Evolutionary conservation across 1,140 invertebrate genomes (phyloP), one percentile per base, ranked within the genome.

Genomic region (Chironomus striatipennis): DNA sequence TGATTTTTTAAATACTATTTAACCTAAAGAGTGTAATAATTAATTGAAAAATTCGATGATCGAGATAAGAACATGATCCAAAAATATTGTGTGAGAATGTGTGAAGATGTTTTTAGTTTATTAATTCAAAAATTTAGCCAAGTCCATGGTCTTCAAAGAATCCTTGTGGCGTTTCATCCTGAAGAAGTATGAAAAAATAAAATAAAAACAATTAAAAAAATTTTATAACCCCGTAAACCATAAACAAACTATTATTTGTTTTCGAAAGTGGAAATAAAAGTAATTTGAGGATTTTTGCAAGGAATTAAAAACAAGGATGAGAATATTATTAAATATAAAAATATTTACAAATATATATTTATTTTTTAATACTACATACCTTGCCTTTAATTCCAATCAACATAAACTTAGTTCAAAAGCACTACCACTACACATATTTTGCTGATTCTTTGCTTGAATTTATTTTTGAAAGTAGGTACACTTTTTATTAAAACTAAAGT

Each of bases 131-230:
- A 0, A 20, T 70, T 78, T 95, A 98, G 80, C 97, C 97, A 77
- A 98, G 89, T 76, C 97, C 96, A 83, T 98, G 95, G 86, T 98
- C 97, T 83, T 98, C 97, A 84, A 98, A 98, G 85, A 98, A 97
- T 80, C 96, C 96, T 86, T 98, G 96, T 73, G 95, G 96, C 65
- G 96, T 98, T 87, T 98, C 96, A 85, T 98, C 97, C 96, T 98
- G 87, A 81, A 93, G 94, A 84, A 87, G 85, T n/a, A n/a, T n/a
- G n/a, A n/a, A n/a, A n/a, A n/a, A 86, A 84, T 80, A 80, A 77
- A 81, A 82, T 78, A 73, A 76, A 79, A 73, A 73, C 21, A 73
- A n/a, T n/a, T n/a, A n/a, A n/a, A n/a, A n/a, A n/a, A n/a, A n/a
- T n/a, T n/a, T n/a, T n/a, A n/a, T n/a, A n/a, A n/a, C n/a, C n/a